Evolutionary conservation across 2,797 vertebrate species (phyloP).

Genomic region (Syndactyla subalaris): DNA sequence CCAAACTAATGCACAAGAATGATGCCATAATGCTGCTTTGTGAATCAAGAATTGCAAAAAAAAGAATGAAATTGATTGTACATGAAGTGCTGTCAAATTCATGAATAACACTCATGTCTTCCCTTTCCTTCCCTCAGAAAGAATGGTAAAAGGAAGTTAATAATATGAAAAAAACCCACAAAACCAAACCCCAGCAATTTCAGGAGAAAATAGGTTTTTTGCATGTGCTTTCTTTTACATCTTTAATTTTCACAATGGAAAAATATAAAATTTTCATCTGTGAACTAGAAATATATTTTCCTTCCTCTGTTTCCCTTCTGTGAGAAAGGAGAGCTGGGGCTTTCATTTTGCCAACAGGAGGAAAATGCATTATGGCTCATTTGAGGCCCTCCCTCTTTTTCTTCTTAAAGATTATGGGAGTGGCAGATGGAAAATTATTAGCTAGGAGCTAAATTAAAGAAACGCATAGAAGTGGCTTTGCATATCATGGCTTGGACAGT

Average conservation of each 20-base stretch:
- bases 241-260: background rate
- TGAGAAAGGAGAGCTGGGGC: background rate
- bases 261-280: background rate
- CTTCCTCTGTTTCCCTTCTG: background rate
- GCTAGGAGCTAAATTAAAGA: constrained; percentile 24
- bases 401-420: background rate
- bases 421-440: constrained; percentile 26
- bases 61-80: constrained; percentile 52
- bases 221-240: background rate
- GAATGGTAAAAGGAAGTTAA: constrained; percentile 1
- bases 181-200: background rate
- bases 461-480: background rate
- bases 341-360: background rate
- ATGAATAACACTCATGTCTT: background rate
- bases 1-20: constrained; percentile 30
- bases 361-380: constrained; percentile 32
- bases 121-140: background rate
- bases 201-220: background rate
- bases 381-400: background rate
- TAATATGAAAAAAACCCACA: background rate
- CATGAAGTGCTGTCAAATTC: constrained; percentile 53
- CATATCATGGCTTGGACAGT: background rate
- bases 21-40: constrained; percentile 48
- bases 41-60: constrained; percentile 31
- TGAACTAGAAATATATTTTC: background rate